Conservation (phyloP, 2,797 vertebrate species). For the Myripristis jacobus region DNA sequence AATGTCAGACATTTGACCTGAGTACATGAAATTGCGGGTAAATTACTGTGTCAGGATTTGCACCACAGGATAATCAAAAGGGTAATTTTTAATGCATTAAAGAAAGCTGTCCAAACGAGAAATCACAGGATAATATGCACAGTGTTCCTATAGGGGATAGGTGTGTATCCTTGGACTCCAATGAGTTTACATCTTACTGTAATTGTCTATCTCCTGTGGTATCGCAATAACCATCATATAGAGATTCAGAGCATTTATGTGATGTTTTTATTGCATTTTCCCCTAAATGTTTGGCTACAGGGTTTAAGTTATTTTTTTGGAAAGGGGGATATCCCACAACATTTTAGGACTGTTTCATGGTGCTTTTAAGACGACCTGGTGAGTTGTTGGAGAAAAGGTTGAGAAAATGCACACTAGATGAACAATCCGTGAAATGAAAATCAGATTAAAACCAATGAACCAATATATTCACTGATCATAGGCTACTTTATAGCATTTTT, state of each 20-base stretch:
- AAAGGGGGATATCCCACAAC: neutral
- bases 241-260: no score
- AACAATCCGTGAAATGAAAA: neutral
- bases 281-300: no score
- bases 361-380: conserved; percentile 41
- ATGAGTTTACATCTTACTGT: neutral
- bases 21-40: conserved; percentile 13
- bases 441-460: no score
- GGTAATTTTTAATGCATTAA: conserved; percentile 13
- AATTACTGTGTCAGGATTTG: neutral
- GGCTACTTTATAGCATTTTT: no score
- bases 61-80: neutral
- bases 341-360: conserved; percentile 23
- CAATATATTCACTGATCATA: no score
- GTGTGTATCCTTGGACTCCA: no score
- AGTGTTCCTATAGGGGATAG: neutral
- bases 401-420: conserved; percentile 7
- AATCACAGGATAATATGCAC: neutral
- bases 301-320: no score
- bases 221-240: neutral
- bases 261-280: no score
- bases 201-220: conserved; percentile 22
- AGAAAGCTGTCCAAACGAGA: neutral
- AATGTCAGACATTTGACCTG: conserved; percentile 13
- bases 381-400: conserved; percentile 20